phyloP scores from a whole-genome alignment of 1,140 invertebrate genomes.

The Diorhabda carinulata region DNA sequence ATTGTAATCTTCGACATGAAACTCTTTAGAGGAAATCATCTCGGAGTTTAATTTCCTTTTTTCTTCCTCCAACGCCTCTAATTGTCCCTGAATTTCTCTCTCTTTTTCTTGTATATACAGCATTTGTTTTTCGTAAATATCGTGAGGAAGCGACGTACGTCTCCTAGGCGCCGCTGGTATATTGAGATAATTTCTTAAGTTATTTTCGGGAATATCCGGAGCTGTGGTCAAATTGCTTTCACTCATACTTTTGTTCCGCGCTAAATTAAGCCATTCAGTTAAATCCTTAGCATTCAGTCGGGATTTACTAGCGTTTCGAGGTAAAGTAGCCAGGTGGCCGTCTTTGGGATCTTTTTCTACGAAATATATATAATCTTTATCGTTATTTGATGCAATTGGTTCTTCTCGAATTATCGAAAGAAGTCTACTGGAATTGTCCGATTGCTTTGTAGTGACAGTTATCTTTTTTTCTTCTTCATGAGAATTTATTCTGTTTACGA shows the following conservation, averaged over 20 bases:
- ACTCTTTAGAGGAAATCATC: conserved; percentile 29
- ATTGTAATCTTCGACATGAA: conserved; percentile 37
- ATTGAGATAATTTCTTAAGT: conserved; percentile 17
- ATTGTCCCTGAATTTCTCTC: conserved; percentile 59
- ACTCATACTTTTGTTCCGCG: conserved; percentile 42
- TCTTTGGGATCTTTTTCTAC: conserved; percentile 18
- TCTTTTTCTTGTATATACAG: conserved; percentile 65
- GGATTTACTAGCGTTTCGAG: conserved; percentile 7
- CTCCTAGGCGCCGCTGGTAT: conserved; percentile 37
- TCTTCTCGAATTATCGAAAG: conserved; percentile 55
- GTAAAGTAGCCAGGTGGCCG: conserved; percentile 1
- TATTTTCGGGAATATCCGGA: conserved; percentile 30
- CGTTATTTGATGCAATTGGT: conserved; percentile 26
- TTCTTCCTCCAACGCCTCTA: conserved; percentile 56
- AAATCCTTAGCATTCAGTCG: conserved; percentile 50
- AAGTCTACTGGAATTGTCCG: conserved; percentile 44
- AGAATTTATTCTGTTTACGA: conserved; percentile 59
- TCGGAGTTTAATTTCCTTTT: conserved; percentile 46
- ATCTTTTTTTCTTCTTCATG: conserved; percentile 46
- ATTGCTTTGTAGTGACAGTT: conserved; percentile 24
- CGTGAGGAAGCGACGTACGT: conserved; percentile 59
- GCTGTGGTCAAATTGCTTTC: conserved; percentile 28
- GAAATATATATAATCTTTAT: conserved; percentile 15
- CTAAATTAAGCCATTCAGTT: conserved; percentile 54
- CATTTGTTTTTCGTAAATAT: conserved; percentile 65